These are phyloP conservation scores for Aleiodes leptofemur DNA, from an alignment of 2,888 invertebrate genomes.

Conservation along the genomic window DNA sequence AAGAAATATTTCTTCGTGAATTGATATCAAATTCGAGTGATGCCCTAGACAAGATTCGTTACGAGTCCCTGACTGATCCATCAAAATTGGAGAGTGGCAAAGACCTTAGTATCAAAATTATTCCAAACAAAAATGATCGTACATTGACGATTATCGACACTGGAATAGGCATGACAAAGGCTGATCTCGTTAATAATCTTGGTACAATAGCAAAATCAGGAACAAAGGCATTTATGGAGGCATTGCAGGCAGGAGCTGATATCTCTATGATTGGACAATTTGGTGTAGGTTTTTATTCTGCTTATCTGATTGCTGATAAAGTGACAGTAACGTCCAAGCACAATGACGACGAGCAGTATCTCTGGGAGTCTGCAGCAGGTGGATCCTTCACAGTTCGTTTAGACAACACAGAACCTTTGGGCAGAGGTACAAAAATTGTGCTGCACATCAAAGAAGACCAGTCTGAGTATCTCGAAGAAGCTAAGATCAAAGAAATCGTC, in stretches of 20 bases:
- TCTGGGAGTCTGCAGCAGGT: constrained; percentile 99
- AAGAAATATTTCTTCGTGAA: constrained; percentile 99
- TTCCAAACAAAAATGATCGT: constrained; percentile 96
- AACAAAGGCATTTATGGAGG: constrained; percentile 99
- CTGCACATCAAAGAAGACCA: constrained; percentile 98
- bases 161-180: constrained; percentile 99
- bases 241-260: constrained; percentile 98
- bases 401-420: constrained; percentile 87
- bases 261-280: constrained; percentile 99
- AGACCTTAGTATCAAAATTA: constrained; percentile 96
- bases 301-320: constrained; percentile 96
- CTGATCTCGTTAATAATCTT: constrained; percentile 98
- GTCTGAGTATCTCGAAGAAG: constrained; percentile 94
- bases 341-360: constrained; percentile 98
- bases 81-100: constrained; percentile 94
- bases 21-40: constrained; percentile 99
- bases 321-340: constrained; percentile 96
- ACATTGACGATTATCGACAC: constrained; percentile 96
- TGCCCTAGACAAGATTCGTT: constrained; percentile 93
- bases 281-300: constrained; percentile 99
- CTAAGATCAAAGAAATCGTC: constrained; percentile 96
- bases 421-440: constrained; percentile 96
- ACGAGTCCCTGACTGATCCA: constrained; percentile 98
- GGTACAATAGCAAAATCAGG: constrained; percentile 99
- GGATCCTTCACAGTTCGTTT: constrained; percentile 95